These are phyloP conservation scores for Chelonus formosanus DNA, from an alignment of 2,888 invertebrate genomes.

Conservation along the genomic window DNA sequence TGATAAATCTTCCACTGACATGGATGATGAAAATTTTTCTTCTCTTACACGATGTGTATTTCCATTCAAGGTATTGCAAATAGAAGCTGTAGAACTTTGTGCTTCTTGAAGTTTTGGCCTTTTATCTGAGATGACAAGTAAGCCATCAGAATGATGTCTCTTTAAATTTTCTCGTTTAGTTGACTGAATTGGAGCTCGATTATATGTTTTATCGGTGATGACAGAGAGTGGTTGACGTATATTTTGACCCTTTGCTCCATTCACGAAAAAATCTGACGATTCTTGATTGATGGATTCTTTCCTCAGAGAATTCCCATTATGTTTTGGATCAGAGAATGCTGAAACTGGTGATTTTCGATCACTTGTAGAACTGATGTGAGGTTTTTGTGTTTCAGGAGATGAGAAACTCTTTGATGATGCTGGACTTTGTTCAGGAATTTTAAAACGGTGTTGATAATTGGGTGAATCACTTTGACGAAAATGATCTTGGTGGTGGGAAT, in stretches of 20 bases:
- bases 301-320: constrained; percentile 37
- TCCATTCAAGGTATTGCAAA: constrained; percentile 35
- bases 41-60: constrained; percentile 33
- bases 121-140: constrained; percentile 57
- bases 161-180: constrained; percentile 51
- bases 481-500: constrained; percentile 66
- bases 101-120: constrained; percentile 55
- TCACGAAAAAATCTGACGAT: constrained; percentile 16
- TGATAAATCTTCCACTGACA: constrained; percentile 48
- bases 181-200: constrained; percentile 45
- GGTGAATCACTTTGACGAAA: constrained; percentile 53
- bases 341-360: constrained; percentile 53
- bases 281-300: constrained; percentile 37
- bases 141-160: constrained; percentile 56
- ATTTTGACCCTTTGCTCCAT: constrained; percentile 35
- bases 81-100: constrained; percentile 47
- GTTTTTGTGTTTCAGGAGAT: constrained; percentile 60
- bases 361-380: constrained; percentile 60
- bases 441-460: constrained; percentile 49
- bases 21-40: constrained; percentile 35
- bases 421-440: constrained; percentile 55
- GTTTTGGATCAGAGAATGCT: constrained; percentile 47
- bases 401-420: constrained; percentile 51
- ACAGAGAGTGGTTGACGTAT: constrained; percentile 60
- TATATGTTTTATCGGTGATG: constrained; percentile 61